Evolutionary conservation across 2,113 vertebrate genomes (phyloP).

Genomic region (Vulpes vulpes): DNA sequence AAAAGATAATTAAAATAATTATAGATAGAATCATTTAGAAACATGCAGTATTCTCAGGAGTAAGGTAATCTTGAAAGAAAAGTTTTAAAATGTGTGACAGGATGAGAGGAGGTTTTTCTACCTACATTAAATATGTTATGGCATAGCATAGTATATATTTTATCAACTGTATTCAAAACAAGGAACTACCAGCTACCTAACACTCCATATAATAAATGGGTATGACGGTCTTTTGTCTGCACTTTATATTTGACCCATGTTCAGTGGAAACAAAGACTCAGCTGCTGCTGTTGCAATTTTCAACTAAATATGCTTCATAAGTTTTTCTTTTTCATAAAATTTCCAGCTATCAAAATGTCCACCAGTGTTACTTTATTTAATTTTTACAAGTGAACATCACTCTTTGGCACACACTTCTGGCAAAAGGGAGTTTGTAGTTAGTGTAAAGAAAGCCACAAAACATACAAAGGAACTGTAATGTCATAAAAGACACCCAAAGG

Average conservation of each 20-base stretch:
- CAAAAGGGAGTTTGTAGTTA: neutral
- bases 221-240: neutral
- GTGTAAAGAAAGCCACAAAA: constrained; percentile 22
- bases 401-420: neutral
- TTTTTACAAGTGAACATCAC: constrained; percentile 1
- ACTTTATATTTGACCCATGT: neutral
- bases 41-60: neutral
- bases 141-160: neutral
- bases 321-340: constrained; percentile 32
- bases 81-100: neutral
- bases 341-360: neutral
- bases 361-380: neutral
- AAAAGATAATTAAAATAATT: constrained; percentile 14
- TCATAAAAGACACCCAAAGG: neutral
- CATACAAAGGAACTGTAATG: neutral
- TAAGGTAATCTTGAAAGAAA: neutral
- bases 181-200: neutral
- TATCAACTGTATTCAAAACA: neutral
- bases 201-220: neutral
- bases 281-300: neutral
- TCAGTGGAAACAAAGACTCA: neutral
- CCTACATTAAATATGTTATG: neutral
- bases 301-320: neutral
- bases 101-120: neutral
- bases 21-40: constrained; percentile 54